Base-by-base conservation (phyloP, 2,888 invertebrate genomes). In the Drosophila acutilabella region DNA sequence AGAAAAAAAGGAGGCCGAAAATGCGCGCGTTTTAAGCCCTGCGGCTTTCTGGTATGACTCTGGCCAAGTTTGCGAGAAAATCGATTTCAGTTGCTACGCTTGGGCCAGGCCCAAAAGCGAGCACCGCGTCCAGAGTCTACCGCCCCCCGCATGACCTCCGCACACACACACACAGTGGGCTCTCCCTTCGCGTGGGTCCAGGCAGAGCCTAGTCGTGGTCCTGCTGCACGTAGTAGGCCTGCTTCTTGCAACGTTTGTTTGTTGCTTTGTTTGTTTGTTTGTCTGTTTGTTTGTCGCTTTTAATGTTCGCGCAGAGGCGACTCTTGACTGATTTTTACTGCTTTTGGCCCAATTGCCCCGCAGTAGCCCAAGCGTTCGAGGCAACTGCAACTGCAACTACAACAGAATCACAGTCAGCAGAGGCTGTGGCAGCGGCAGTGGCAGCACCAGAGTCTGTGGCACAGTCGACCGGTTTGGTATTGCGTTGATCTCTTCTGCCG, bases 241-340 rank as follows among this genome's bases (percentile, higher is more conserved):
- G 20, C 11, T 11, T 14, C n/a, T 20, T n/a, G 36, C 36, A 36
- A 36, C 36, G 36, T 36, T 36, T 13, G 13, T 54, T 50, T 64
- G 61, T 47, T 30, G 30, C 30, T 30, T 73, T 70, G 64, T 82
- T 64, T 50, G 61, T 71, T 61, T 18, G 71, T 69, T 74, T 66
- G 74, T 80, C 81, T 84, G 86, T 84, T 84, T 85, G 88, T 87
- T 85, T 85, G 88, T 87, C 88, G 88, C 87, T 83, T 84, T 85
- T 85, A 85, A 85, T 85, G 85, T 80, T 82, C 74, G 74, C 81
- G 80, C 69, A 74, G 64, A 74, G 77, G 75, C 81, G 77, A 81
- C 86, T 86, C 88, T 86, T 86, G 86, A 88, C 88, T 85, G 86
- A 88, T 88, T 86, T 86, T 88, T 86, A 86, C 56, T 86, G 88